These are phyloP conservation scores for Torymus auratus DNA, from an alignment of 2,888 invertebrate species.

Conservation along the genomic window DNA sequence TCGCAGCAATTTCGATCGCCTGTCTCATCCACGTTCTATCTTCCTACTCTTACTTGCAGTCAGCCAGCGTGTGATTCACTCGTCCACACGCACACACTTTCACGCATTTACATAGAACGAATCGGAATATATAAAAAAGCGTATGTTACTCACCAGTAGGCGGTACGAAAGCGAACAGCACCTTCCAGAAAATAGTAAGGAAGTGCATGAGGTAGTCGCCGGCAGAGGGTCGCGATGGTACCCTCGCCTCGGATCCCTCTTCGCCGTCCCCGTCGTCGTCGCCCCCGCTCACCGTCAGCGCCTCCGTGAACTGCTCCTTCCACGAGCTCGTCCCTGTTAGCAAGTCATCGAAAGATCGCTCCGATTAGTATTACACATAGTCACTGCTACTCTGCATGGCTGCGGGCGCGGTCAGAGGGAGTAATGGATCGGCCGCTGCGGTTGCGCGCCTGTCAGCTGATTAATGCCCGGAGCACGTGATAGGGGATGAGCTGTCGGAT, in stretches of 20 bases:
- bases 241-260: conserved; percentile 78
- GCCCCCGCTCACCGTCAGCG: conserved; percentile 95
- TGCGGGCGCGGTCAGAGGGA: too few relatives aligned
- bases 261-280: conserved; percentile 79
- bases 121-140: background rate
- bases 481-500: too few relatives aligned
- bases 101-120: too few relatives aligned
- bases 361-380: too few relatives aligned
- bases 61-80: too few relatives aligned
- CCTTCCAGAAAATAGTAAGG: conserved; percentile 98
- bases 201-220: conserved; percentile 97
- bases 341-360: background rate
- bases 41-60: too few relatives aligned
- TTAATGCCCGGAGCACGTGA: too few relatives aligned
- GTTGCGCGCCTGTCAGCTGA: too few relatives aligned
- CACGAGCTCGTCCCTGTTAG: conserved; percentile 93
- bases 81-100: background rate
- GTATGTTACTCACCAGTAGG: conserved; percentile 88
- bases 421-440: too few relatives aligned
- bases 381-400: too few relatives aligned
- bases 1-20: too few relatives aligned
- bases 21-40: too few relatives aligned
- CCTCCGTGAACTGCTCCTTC: conserved; percentile 99
- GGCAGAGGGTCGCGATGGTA: conserved; percentile 84
- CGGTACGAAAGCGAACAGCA: conserved; percentile 97